A percentile compares a stretch with the other conserved stretches of the same genome.
Evolutionary conservation across 2,888 invertebrate species (phyloP).

Genomic region (Norana najaformis): DNA sequence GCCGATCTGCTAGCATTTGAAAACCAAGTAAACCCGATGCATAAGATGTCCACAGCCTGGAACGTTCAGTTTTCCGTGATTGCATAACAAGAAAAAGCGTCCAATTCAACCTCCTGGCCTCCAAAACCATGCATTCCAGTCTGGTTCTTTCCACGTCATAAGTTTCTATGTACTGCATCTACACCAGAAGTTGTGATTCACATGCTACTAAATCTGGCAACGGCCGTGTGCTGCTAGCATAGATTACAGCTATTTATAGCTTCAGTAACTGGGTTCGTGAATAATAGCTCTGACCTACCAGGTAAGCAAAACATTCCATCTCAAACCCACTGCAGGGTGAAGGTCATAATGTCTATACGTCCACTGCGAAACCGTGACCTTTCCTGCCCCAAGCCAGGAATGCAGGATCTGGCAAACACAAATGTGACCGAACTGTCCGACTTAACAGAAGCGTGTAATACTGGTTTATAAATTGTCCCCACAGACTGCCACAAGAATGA

Average conservation of each 20-base stretch:
- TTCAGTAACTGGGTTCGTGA: neutral
- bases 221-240: neutral
- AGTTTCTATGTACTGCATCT: neutral
- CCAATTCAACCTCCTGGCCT: neutral
- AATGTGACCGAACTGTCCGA: too few relatives aligned
- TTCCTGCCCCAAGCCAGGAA: conserved; percentile 1
- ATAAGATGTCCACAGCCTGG: neutral
- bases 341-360: neutral
- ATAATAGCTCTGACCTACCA: neutral
- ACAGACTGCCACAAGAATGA: too few relatives aligned
- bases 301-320: neutral
- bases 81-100: neutral
- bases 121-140: neutral
- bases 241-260: conserved; percentile 6
- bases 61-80: neutral
- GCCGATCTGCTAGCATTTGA: neutral
- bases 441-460: too few relatives aligned
- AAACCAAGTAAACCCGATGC: neutral
- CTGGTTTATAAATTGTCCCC: too few relatives aligned
- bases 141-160: neutral
- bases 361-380: neutral
- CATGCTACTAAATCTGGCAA: neutral
- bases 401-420: neutral
- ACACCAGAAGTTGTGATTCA: neutral
- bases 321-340: neutral